A percentile compares a stretch with the other conserved stretches of the same genome.
phyloP scores from a whole-genome alignment of 2,888 invertebrate genomes.

The Priocnemis perturbator region DNA sequence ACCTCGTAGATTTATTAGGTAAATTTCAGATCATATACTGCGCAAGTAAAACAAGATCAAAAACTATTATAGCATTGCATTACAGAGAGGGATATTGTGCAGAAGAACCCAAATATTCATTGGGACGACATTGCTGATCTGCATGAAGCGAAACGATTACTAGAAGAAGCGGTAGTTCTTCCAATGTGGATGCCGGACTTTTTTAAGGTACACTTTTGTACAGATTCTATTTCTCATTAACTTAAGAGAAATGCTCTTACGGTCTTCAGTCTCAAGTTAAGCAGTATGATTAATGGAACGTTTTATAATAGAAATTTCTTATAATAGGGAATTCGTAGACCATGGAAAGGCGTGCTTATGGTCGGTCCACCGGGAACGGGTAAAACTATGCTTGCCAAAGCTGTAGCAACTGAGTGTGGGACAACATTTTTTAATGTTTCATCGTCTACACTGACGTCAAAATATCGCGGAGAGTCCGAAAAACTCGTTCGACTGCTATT shows the following conservation, averaged over 20 bases:
- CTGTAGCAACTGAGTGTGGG: constrained; percentile 98
- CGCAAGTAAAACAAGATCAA: neutral
- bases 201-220: constrained; percentile 84
- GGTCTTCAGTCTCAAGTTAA: too few relatives aligned
- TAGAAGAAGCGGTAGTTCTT: constrained; percentile 98
- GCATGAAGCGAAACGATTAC: constrained; percentile 89
- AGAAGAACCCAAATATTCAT: constrained; percentile 95
- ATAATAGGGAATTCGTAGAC: constrained; percentile 89
- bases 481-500: constrained; percentile 97
- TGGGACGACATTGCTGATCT: constrained; percentile 97
- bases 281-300: too few relatives aligned
- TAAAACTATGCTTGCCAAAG: constrained; percentile 98
- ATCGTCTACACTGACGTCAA: constrained; percentile 97
- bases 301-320: constrained; percentile 4
- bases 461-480: constrained; percentile 99
- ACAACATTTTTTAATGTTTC: constrained; percentile 99
- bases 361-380: constrained; percentile 95
- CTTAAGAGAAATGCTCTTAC: too few relatives aligned
- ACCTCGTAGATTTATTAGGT: constrained; percentile 94
- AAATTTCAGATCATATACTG: constrained; percentile 44
- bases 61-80: constrained; percentile 2
- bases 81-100: constrained; percentile 90
- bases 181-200: constrained; percentile 99
- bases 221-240: neutral
- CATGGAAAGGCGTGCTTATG: constrained; percentile 98